phyloP scores from a whole-genome alignment of 1,140 invertebrate species.

The Xylocopa sonorina region DNA sequence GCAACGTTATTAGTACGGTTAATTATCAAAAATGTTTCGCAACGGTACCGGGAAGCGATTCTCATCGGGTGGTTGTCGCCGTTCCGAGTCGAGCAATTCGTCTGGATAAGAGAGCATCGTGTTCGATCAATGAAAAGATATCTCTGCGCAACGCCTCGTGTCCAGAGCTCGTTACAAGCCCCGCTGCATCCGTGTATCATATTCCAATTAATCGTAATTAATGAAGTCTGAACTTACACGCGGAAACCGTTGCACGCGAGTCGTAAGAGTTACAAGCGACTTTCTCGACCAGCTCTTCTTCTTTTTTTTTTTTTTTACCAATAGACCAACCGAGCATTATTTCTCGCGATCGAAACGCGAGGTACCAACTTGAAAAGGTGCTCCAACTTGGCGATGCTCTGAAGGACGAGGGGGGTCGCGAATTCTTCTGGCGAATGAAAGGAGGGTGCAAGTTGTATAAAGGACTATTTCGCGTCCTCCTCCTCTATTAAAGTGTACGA shows the following conservation, averaged over 20 bases:
- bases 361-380: too few species aligned
- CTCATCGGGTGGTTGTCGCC: not conserved
- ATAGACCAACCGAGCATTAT: too few species aligned
- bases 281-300: not conserved
- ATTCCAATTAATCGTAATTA: constrained; percentile 16
- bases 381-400: too few species aligned
- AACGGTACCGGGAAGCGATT: too few species aligned
- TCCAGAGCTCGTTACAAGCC: not conserved
- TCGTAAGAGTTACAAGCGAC: not conserved
- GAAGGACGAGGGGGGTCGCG: too few species aligned
- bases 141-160: not conserved
- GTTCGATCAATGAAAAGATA: constrained; percentile 22
- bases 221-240: not conserved
- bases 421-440: too few species aligned
- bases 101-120: not conserved
- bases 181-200: not conserved
- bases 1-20: not conserved
- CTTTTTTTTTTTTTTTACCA: not conserved
- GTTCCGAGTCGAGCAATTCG: not conserved
- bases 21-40: not conserved
- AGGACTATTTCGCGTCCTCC: too few species aligned
- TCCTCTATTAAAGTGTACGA: too few species aligned
- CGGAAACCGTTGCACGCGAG: not conserved
- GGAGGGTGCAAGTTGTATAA: too few species aligned
- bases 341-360: too few species aligned